These are phyloP conservation scores for Mallateleia sp. DNA, from an alignment of 2,888 invertebrate genomes.

Conservation along the genomic window DNA sequence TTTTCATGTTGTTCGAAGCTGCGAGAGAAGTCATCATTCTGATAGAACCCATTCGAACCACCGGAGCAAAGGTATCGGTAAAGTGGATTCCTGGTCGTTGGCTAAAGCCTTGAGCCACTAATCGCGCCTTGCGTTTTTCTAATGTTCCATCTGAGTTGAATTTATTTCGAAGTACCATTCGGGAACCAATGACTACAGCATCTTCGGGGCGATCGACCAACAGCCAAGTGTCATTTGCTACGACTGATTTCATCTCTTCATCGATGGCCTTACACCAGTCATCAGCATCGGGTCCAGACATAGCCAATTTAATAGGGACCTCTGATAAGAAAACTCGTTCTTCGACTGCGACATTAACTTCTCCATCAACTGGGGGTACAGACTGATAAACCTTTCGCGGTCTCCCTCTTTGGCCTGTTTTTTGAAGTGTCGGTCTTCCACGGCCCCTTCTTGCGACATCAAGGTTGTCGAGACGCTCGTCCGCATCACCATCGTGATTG, in stretches of 20 bases:
- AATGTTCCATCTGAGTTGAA: constrained; percentile 29
- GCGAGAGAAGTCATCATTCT: constrained; percentile 7
- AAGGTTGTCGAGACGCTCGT: not conserved
- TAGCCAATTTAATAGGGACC: no score
- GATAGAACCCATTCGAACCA: constrained; percentile 3
- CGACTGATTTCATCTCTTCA: constrained; percentile 1
- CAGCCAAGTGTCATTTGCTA: constrained; percentile 24
- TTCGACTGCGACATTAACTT: no score
- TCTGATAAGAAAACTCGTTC: no score
- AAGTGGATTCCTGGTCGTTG: constrained; percentile 16
- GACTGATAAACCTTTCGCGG: no score
- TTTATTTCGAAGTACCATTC: constrained; percentile 26
- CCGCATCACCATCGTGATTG: not conserved
- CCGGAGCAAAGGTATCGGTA: no score
- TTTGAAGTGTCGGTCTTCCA: not conserved
- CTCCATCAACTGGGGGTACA: no score
- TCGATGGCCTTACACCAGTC: no score
- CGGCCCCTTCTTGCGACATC: not conserved
- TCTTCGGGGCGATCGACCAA: constrained; percentile 34
- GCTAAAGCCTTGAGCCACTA: no score
- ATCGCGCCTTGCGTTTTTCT: constrained; percentile 40
- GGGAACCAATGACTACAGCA: constrained; percentile 21
- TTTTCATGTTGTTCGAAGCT: not conserved
- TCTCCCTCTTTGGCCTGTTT: no score
- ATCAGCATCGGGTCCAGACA: no score